phyloP scores from a whole-genome alignment of 37 sponge, comb jelly and placozoan genomes.

The Amphimedon queenslandica region DNA sequence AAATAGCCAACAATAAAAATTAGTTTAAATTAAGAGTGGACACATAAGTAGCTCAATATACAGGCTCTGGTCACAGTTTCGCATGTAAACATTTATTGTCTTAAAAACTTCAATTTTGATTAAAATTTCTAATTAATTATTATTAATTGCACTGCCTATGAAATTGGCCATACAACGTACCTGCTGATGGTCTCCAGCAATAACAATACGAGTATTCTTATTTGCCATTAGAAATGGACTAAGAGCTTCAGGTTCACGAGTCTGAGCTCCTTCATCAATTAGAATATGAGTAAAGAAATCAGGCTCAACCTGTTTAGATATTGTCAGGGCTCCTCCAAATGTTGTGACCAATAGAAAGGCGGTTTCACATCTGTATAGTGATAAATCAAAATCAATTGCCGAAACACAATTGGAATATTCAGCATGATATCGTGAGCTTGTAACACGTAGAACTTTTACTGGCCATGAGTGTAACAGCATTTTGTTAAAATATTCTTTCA shows the following conservation, averaged over 20 bases:
- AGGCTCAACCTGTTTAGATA: neutral
- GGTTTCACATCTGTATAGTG: neutral
- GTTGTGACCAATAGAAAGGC: slow-evolving; percentile 35
- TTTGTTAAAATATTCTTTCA: slow-evolving; percentile 9
- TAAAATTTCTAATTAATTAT: too few relatives aligned
- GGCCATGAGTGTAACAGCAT: slow-evolving; percentile 1
- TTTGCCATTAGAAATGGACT: slow-evolving; percentile 18
- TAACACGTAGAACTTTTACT: neutral
- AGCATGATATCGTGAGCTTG: neutral
- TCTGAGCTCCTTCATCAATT: slow-evolving; percentile 68
- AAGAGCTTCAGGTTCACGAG: slow-evolving; percentile 50
- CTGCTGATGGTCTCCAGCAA: slow-evolving; percentile 52
- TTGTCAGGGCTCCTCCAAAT: slow-evolving; percentile 12
- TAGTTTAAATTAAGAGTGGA: too few relatives aligned
- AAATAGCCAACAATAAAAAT: too few relatives aligned
- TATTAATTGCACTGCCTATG: too few relatives aligned
- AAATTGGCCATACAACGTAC: slow-evolving; percentile 5
- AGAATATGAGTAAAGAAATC: slow-evolving; percentile 56
- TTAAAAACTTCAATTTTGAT: too few relatives aligned
- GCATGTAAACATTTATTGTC: too few relatives aligned
- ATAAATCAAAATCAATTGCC: neutral
- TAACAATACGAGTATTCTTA: slow-evolving; percentile 7
- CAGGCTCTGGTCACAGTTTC: too few relatives aligned
- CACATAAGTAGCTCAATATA: too few relatives aligned
- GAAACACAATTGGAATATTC: neutral